These are phyloP conservation scores for Scatophagus argus DNA, from an alignment of 2,113 vertebrate species.

Conservation along the genomic window DNA sequence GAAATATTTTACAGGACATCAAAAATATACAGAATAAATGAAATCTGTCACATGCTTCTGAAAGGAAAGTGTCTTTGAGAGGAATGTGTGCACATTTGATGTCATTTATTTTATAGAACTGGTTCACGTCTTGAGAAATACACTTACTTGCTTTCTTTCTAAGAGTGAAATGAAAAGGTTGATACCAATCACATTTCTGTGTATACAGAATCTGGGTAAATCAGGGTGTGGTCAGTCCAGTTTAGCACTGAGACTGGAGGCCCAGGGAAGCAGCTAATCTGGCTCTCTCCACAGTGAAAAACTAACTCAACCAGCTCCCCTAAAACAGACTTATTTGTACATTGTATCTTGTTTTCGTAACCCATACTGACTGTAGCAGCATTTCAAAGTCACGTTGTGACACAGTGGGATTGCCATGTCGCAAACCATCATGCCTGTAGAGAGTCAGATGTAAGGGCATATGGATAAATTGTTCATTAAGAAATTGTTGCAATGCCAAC, in stretches of 20 bases:
- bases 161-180: not conserved
- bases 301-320: no score
- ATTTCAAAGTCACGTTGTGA: no score
- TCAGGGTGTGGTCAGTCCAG: not conserved
- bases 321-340: no score
- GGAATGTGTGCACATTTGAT: not conserved
- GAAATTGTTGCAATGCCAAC: no score
- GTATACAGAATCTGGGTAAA: not conserved
- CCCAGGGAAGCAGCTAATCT: not conserved
- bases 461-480: no score
- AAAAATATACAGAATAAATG: constrained; percentile 23
- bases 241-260: not conserved
- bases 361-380: no score
- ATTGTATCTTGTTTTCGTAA: no score
- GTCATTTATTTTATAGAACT: not conserved
- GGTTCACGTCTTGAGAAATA: not conserved
- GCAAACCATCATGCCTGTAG: no score
- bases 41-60: not conserved
- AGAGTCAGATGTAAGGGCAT: no score
- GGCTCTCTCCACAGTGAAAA: no score
- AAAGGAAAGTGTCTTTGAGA: not conserved
- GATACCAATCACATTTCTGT: not conserved
- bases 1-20: constrained; percentile 11
- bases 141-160: not conserved
- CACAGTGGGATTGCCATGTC: no score